Evolutionary conservation across 2,888 invertebrate species (phyloP), one percentile per base, ranked within the genome.

Genomic region (Noctua janthe): DNA sequence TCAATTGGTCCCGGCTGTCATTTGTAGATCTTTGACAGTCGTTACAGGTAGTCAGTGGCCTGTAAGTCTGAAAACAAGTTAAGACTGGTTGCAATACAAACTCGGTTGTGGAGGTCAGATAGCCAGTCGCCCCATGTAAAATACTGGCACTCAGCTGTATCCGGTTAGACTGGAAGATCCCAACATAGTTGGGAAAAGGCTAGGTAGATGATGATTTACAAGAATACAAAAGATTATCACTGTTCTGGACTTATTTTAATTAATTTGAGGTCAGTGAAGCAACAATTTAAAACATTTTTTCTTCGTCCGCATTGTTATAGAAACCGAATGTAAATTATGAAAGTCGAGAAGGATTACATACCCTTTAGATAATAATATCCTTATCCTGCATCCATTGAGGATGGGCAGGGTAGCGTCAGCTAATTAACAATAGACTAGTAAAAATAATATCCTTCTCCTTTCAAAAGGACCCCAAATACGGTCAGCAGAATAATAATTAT

Each of bases 401-500:
- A 78, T 81, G 74, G 78, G 84, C 87, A 84, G 69, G 54, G 74
- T 78, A 87, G 47, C 87, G 47, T 67, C 77, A 78, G 43, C 69
- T 51, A 82, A 87, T 86, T 74, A 87, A 84, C 82, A 88, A 89
- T 77, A 73, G 77, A 84, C 76, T 47, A 82, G 66, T 71, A 87
- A 87, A 81, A 89, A 87, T 83, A 87, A 72, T 83, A 76, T 67
- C 64, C 82, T 6, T 71, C 73, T 29, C 62, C n/a, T 54, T 80
- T 80, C 49, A 78, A 88, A 75, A 71, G 71, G 17, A 87, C 90
- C 90, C 89, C 71, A 69, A 85, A 82, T 74, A 87, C 84, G 88
- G 86, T 90, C 93, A 92, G 88, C 91, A 89, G 87, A 92, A 91
- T 90, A 89, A 90, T 88, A 82, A 87, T 86, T 82, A 91, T 83